Base-by-base conservation (phyloP, 2,113 vertebrate genomes). In the Oreocharis arfaki region DNA sequence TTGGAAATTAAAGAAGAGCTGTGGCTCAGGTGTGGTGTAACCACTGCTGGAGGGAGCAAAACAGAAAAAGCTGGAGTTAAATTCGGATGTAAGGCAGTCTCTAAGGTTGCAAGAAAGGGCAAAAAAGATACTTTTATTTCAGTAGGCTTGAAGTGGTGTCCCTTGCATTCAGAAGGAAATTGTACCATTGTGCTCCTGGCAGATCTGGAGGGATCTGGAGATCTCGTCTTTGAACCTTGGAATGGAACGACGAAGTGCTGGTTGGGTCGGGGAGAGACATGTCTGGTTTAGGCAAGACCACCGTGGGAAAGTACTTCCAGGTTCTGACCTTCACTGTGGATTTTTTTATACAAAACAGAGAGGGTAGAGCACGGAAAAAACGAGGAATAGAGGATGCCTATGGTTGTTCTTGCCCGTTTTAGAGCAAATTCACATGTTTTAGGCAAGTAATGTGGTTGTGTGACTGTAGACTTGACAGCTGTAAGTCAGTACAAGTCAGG, bases 131-230 rank as follows among this genome's bases (percentile, higher is more conserved):
- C 37, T 37, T 80, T 73, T 60, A 44, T 53, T 61, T 91, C 21
- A 22, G 22, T 56, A 42, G 13, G 15, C 41, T 87, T 57, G 22
- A 55, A 46, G 26, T 30, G 56, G 11, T 85, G 37, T 47, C 1
- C 73, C 39, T 46, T 7, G 4, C 28, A 21, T 78, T 81, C 49
- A 44, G 61, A 70, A 84, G 50, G 69, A 57, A 73, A 44, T 68
- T 3, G 6, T 32, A 10, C 17, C 1, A 3, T 44, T 11, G 0
- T 18, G 23, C 49, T 35, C 0, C 1, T 63, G 39, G 37, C 14
- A 47, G 13, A 32, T 30, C 33, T n/a, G 11, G 60, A 84, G 47
- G 26, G 33, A 16, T 52, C 33, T 79, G 35, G 35, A 68, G 42
- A 17, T 85, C 35, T 77, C 7, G 1, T 30, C 49, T 77, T 56